Evolutionary conservation across 2,113 vertebrate genomes (phyloP).

Genomic region (Etheostoma spectabile): DNA sequence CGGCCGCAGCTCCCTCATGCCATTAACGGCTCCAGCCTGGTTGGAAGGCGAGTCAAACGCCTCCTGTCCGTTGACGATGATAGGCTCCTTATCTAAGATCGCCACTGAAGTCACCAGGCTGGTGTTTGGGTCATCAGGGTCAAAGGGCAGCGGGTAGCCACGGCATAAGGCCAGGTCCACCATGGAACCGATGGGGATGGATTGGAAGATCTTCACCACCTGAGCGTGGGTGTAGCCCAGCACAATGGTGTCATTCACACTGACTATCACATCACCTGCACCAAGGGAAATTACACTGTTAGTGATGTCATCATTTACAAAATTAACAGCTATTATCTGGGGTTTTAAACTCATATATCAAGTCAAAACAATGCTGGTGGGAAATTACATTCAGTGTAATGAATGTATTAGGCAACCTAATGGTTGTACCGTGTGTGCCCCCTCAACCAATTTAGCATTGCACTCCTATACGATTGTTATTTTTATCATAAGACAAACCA

Average conservation of each 20-base stretch:
- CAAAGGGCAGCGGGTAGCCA: slow-evolving; percentile 97
- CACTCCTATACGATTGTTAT: too few relatives aligned
- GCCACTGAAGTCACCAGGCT: slow-evolving; percentile 98
- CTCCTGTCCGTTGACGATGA: slow-evolving; percentile 97
- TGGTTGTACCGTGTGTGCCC: not conserved
- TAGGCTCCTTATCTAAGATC: slow-evolving; percentile 97
- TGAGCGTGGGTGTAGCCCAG: slow-evolving; percentile 98
- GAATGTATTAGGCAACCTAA: not conserved
- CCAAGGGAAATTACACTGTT: slow-evolving; percentile 15
- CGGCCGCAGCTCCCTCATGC: slow-evolving; percentile 88
- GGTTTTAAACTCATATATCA: not conserved
- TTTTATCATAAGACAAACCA: not conserved
- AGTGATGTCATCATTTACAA: not conserved
- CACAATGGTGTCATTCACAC: slow-evolving; percentile 96
- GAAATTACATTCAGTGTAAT: not conserved
- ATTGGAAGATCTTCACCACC: slow-evolving; percentile 99
- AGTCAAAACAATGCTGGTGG: not conserved
- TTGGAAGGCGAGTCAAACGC: slow-evolving; percentile 88
- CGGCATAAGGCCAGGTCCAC: slow-evolving; percentile 98
- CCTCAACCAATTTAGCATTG: not conserved
- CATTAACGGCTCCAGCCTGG: slow-evolving; percentile 79
- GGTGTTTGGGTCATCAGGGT: slow-evolving; percentile 98
- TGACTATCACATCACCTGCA: slow-evolving; percentile 96
- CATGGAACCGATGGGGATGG: slow-evolving; percentile 97
- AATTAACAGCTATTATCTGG: not conserved